These are phyloP conservation scores for Smutsia temminckii DNA, from an alignment of 2,797 vertebrate species.

Conservation along the genomic window DNA sequence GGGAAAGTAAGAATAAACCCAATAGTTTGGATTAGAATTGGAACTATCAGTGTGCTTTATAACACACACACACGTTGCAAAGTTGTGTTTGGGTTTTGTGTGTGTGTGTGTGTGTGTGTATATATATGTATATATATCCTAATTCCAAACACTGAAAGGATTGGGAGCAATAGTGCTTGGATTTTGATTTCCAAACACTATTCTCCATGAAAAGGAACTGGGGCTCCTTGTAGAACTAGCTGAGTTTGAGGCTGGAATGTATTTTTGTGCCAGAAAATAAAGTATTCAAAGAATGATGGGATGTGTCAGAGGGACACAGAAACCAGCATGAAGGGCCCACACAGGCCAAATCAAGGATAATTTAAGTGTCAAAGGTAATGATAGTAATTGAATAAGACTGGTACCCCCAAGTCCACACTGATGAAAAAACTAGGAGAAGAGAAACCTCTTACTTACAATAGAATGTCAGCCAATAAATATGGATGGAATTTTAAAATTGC, in stretches of 20 bases:
- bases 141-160: background rate
- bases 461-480: background rate
- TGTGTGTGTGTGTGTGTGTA: background rate
- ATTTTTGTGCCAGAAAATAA: slow-evolving; percentile 31
- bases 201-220: background rate
- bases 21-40: background rate
- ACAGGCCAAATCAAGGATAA: background rate
- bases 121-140: background rate
- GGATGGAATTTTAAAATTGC: background rate
- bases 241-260: background rate
- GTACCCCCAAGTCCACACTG: background rate
- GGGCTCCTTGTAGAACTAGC: background rate
- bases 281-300: background rate
- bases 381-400: background rate
- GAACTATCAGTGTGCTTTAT: background rate
- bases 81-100: background rate
- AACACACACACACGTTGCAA: background rate
- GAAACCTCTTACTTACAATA: background rate
- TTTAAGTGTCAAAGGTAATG: background rate
- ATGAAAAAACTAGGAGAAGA: background rate
- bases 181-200: slow-evolving; percentile 8
- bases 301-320: background rate
- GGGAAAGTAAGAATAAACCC: background rate
- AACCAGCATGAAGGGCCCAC: background rate
- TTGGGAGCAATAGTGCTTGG: background rate